These are phyloP conservation scores for Channallabes apus DNA, from an alignment of 2,797 vertebrate genomes.

Conservation along the genomic window DNA sequence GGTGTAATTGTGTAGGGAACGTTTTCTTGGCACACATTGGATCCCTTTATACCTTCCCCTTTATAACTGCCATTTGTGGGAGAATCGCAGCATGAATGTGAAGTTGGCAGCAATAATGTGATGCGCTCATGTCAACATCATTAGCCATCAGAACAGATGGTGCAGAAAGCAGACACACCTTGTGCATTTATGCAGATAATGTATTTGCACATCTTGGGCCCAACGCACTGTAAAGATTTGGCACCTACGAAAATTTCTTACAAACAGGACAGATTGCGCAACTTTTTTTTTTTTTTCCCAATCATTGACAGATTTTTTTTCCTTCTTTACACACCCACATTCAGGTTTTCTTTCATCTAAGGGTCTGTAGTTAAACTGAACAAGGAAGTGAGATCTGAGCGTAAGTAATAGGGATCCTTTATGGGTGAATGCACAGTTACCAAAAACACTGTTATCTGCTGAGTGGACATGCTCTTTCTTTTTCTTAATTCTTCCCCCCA, in stretches of 20 bases:
- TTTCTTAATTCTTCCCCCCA: too few species aligned
- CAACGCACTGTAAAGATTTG: not conserved
- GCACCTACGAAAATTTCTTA: not conserved
- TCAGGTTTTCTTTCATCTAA: not conserved
- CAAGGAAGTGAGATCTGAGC: not conserved
- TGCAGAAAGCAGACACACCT: not conserved
- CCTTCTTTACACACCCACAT: not conserved
- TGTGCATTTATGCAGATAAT: constrained; percentile 31
- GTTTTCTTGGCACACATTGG: not conserved
- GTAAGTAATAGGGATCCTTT: not conserved
- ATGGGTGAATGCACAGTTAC: constrained; percentile 7
- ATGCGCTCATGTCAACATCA: not conserved
- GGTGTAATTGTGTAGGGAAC: not conserved
- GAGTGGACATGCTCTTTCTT: not conserved
- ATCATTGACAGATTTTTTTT: not conserved
- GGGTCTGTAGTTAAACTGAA: not conserved
- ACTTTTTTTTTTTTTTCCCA: too few species aligned
- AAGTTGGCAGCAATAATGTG: not conserved
- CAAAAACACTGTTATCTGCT: not conserved
- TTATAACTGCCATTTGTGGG: too few species aligned
- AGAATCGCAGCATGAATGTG: not conserved
- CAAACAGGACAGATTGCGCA: not conserved
- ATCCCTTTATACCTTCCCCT: not conserved
- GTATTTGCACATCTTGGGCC: not conserved
- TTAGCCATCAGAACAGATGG: not conserved